Percentiles rank a stretch among this genome's conserved stretches.
Evolutionary conservation across 2,797 vertebrate species (phyloP).

Genomic region (Pseudomugil tenellus): DNA sequence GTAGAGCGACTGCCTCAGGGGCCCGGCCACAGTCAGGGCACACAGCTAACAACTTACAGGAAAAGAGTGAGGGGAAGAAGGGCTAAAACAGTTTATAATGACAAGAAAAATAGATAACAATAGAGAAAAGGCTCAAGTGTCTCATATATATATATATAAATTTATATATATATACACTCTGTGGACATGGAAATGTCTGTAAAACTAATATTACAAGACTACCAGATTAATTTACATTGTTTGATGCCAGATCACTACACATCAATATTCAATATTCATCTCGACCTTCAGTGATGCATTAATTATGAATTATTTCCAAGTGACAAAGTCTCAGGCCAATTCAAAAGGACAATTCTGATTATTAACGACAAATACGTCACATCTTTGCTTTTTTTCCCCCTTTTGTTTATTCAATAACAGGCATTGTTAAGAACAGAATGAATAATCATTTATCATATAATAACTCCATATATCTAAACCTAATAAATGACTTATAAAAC

Average conservation of each 20-base stretch:
- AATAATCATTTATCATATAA: background rate
- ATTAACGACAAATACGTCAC: constrained; percentile 23
- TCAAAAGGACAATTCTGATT: too few relatives aligned
- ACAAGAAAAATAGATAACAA: constrained; percentile 16
- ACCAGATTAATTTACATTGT: background rate
- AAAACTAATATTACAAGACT: background rate
- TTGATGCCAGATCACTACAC: background rate
- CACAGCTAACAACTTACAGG: constrained; percentile 43
- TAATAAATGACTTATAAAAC: background rate
- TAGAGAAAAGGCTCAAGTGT: constrained; percentile 20
- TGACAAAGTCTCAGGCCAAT: too few relatives aligned
- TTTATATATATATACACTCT: background rate
- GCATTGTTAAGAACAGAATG: constrained; percentile 14
- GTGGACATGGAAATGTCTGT: background rate
- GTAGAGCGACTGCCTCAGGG: constrained; percentile 66
- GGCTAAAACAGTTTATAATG: constrained; percentile 8
- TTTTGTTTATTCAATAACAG: constrained; percentile 27
- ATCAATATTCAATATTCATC: constrained; percentile 1
- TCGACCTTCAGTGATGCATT: constrained; percentile 7
- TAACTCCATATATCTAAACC: constrained; percentile 25
- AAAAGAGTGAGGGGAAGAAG: constrained; percentile 32
- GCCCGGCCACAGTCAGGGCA: constrained; percentile 57
- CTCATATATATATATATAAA: too few relatives aligned
- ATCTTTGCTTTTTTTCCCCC: constrained; percentile 22
- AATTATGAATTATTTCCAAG: constrained; percentile 10